Conservation (phyloP, 2,797 vertebrate genomes). For the Crocidura indochinensis region DNA sequence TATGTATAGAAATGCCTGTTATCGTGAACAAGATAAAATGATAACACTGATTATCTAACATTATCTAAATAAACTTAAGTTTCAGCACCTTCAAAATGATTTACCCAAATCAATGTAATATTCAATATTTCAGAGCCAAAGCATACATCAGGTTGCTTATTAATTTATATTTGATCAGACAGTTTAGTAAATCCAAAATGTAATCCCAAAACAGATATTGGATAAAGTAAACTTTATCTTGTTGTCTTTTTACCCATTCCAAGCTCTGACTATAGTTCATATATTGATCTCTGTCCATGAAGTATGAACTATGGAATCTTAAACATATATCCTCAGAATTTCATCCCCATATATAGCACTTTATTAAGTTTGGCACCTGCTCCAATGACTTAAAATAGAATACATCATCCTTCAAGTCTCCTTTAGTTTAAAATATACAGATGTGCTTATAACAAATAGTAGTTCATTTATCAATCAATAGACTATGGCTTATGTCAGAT, state of each 20-base stretch:
- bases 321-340: constrained; percentile 49
- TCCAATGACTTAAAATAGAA: constrained; percentile 64
- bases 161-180: constrained; percentile 67
- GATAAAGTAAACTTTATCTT: constrained; percentile 55
- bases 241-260: constrained; percentile 30
- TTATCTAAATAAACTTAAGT: constrained; percentile 67
- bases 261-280: constrained; percentile 60
- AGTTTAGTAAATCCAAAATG: constrained; percentile 32
- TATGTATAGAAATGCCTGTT: neutral
- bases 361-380: constrained; percentile 55
- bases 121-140: constrained; percentile 48
- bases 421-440: constrained; percentile 68
- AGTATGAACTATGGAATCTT: constrained; percentile 39
- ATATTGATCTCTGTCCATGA: constrained; percentile 61
- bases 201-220: constrained; percentile 61
- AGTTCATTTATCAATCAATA: constrained; percentile 75
- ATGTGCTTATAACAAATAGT: constrained; percentile 76
- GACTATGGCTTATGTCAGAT: constrained; percentile 51
- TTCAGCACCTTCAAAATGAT: constrained; percentile 62
- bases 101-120: constrained; percentile 59
- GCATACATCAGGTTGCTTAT: constrained; percentile 65
- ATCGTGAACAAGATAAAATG: constrained; percentile 60
- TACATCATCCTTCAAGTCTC: neutral
- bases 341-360: constrained; percentile 34
- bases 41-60: constrained; percentile 68